Percentiles rank a stretch among this genome's conserved stretches.
Conservation (phyloP, 2,888 invertebrate species). For the Drosophila hawaiiensis region DNA sequence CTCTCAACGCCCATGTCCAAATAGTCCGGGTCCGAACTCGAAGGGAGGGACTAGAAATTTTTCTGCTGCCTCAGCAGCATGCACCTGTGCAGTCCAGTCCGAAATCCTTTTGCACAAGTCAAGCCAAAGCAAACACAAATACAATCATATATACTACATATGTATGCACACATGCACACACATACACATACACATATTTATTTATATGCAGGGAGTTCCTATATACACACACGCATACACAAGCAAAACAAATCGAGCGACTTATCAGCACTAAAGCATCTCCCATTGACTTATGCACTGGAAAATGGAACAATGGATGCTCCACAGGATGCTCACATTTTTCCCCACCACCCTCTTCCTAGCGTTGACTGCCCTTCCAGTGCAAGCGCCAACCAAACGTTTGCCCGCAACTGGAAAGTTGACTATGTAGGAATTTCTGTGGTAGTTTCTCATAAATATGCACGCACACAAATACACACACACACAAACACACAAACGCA, state of each 20-base stretch:
- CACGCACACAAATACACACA: slow-evolving; percentile 46
- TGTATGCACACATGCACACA: slow-evolving; percentile 13
- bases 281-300: slow-evolving; percentile 81
- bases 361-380: slow-evolving; percentile 38
- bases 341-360: not conserved
- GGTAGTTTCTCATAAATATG: slow-evolving; percentile 73
- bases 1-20: slow-evolving; percentile 56
- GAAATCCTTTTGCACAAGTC: slow-evolving; percentile 74
- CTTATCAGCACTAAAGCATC: slow-evolving; percentile 78
- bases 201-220: slow-evolving; percentile 21
- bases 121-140: slow-evolving; percentile 66
- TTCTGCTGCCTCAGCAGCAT: slow-evolving; percentile 70
- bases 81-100: slow-evolving; percentile 75
- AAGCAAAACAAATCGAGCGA: slow-evolving; percentile 78
- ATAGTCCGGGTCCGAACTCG: slow-evolving; percentile 19
- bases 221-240: slow-evolving; percentile 16
- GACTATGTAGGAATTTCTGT: slow-evolving; percentile 69
- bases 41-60: slow-evolving; percentile 43
- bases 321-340: slow-evolving; percentile 33
- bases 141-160: slow-evolving; percentile 12
- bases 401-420: slow-evolving; percentile 68
- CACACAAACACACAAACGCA: not conserved
- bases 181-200: slow-evolving; percentile 17
- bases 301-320: slow-evolving; percentile 80
- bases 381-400: slow-evolving; percentile 66